Conservation (phyloP, 2,113 vertebrate genomes). For the Corythoichthys intestinalis region DNA sequence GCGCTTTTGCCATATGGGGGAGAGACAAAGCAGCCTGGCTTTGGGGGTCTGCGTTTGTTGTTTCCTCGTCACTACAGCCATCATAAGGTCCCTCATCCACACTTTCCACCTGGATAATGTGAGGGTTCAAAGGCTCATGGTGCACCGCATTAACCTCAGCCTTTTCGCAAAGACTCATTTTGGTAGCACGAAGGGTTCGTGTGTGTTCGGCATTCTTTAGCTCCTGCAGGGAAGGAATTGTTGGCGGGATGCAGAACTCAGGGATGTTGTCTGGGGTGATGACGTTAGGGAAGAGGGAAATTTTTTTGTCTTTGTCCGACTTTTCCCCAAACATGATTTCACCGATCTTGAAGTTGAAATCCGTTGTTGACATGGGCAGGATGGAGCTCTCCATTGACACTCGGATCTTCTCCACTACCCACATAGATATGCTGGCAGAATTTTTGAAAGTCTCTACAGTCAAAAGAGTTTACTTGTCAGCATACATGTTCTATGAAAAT, state of each 20-base stretch:
- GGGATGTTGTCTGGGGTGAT: constrained; percentile 79
- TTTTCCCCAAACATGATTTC: constrained; percentile 75
- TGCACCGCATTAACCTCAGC: constrained; percentile 39
- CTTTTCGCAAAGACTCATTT: constrained; percentile 39
- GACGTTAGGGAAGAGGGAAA: constrained; percentile 71
- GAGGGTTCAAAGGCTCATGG: constrained; percentile 51
- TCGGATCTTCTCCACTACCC: constrained; percentile 72
- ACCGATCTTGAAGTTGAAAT: constrained; percentile 66
- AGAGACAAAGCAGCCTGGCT: constrained; percentile 86
- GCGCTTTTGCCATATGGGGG: constrained; percentile 80
- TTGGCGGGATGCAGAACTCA: constrained; percentile 77
- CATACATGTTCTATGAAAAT: background rate
- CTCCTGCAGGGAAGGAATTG: constrained; percentile 61
- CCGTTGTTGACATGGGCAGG: constrained; percentile 58
- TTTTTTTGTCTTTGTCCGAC: constrained; percentile 57
- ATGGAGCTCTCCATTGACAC: constrained; percentile 69
- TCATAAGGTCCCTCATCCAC: constrained; percentile 73
- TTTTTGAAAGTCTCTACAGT: constrained; percentile 34
- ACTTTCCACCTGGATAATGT: constrained; percentile 85
- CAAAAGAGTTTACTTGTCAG: background rate
- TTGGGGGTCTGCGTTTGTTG: constrained; percentile 82
- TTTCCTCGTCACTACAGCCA: constrained; percentile 72
- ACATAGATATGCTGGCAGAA: constrained; percentile 56
- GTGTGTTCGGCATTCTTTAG: constrained; percentile 48
- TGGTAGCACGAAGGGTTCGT: constrained; percentile 32